A percentile compares a stretch with the other conserved stretches of the same genome.
Evolutionary conservation across 2,797 vertebrate genomes (phyloP).

Genomic region (Gobionotothen gibberifrons): DNA sequence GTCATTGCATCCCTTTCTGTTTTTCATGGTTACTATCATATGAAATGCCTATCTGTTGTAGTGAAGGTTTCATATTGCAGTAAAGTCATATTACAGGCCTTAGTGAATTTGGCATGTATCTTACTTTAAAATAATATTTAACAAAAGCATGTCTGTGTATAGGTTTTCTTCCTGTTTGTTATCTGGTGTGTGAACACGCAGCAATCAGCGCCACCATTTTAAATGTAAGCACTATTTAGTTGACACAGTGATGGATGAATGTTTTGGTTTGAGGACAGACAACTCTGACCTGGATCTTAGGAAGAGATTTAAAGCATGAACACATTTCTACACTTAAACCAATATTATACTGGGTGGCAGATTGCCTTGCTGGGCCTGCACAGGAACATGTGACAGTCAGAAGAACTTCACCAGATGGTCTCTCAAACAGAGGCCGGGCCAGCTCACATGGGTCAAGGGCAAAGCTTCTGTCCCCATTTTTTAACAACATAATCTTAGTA

Average conservation of each 20-base stretch:
- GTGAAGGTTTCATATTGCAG: constrained; percentile 3
- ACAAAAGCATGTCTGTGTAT: neutral
- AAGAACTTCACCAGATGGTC: constrained; percentile 80
- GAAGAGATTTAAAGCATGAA: constrained; percentile 42
- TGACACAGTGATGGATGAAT: neutral
- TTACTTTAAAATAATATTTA: neutral
- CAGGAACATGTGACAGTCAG: constrained; percentile 67
- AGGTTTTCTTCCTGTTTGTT: neutral
- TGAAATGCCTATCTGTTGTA: constrained; percentile 17
- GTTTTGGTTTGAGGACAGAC: constrained; percentile 16
- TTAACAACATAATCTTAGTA: constrained; percentile 69
- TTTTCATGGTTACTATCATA: constrained; percentile 26
- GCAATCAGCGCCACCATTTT: neutral
- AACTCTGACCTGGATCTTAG: constrained; percentile 39
- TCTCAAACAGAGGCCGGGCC: constrained; percentile 65
- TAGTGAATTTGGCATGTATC: neutral
- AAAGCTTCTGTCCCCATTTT: constrained; percentile 63
- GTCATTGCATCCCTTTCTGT: constrained; percentile 24
- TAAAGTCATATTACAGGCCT: neutral
- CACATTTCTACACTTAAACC: constrained; percentile 45
- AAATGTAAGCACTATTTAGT: neutral
- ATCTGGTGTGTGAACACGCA: neutral
- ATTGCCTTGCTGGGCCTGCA: constrained; percentile 52
- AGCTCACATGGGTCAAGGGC: constrained; percentile 57
- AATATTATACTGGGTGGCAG: constrained; percentile 59